Evolutionary conservation across 2,888 invertebrate species (phyloP), one percentile per base, ranked within the genome.

Genomic region (Caenorhabditis imperialis): DNA sequence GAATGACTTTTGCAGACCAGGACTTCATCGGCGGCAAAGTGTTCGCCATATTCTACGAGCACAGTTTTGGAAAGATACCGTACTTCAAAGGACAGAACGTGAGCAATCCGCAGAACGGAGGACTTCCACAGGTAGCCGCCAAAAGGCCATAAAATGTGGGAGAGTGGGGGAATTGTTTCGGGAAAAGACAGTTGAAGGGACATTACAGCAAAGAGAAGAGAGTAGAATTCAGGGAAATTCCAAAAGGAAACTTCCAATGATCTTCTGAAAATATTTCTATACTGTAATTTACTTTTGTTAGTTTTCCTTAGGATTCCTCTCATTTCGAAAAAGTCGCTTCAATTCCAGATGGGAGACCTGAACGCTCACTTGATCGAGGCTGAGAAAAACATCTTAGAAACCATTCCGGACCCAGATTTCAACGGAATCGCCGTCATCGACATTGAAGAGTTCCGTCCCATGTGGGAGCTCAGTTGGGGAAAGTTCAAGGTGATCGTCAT

Each of bases 361-460:
- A 27, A 25, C 4, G 67, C 51, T 12, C 74, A 74, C 27, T 33
- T 74, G 20, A 30, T 20, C 3, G 25, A 54, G 20, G 74, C 74
- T 7, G 61, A 67, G 30, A 62, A 60, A 12, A 23, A 75, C 42
- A 75, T 75, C 38, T 47, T 50, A 2, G 45, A 57, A 14, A 75
- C 57, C 0, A 81, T 81, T 23, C 81, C 81, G 0, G 62, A 78
- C 38, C 69, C 69, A 35, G 33, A 71, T 27, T 81, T 77, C 48
- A 48, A 53, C 27, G 81, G 81, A 18, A 72, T 78, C 14, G 81
- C 77, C 4, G 72, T 81, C 8, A 40, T 81, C 30, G 81, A 81
- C 53, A 72, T 81, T 27, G 79, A 81, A 50, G 79, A 81, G 40
- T 81, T 78, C 57, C 58, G 81, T 10, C 79, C 78, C 8, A 57